Percentiles rank a stretch among this genome's conserved stretches.
phyloP scores from a whole-genome alignment of 2,888 invertebrate genomes.

The Polydrusus cervinus region DNA sequence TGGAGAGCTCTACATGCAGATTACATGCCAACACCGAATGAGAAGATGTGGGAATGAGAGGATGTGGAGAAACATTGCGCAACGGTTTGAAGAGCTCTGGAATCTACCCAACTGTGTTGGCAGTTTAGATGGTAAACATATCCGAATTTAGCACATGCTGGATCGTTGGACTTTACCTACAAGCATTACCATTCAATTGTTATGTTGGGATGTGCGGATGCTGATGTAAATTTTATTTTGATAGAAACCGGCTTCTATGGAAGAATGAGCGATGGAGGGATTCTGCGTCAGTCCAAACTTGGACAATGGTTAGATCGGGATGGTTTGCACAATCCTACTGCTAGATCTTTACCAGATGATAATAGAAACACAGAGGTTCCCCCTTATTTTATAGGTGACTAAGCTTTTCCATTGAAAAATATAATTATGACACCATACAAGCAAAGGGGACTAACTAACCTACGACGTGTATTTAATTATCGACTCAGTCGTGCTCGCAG shows the following conservation, averaged over 20 bases:
- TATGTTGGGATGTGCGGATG: constrained; percentile 61
- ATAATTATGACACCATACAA: constrained; percentile 8
- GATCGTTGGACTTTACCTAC: constrained; percentile 41
- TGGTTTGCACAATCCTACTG: neutral
- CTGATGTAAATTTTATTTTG: constrained; percentile 61
- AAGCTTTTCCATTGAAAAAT: constrained; percentile 23
- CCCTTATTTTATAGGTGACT: constrained; percentile 7
- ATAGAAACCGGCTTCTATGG: constrained; percentile 52
- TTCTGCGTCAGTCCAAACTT: constrained; percentile 35
- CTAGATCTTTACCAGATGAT: constrained; percentile 6
- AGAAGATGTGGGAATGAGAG: no score
- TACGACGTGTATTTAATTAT: constrained; percentile 21
- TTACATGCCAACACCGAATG: no score
- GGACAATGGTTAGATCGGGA: neutral
- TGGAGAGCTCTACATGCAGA: no score
- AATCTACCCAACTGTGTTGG: constrained; percentile 28
- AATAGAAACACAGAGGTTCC: constrained; percentile 11
- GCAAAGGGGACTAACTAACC: constrained; percentile 13
- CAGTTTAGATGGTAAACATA: constrained; percentile 19
- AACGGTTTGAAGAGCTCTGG: constrained; percentile 32
- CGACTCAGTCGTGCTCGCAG: constrained; percentile 17
- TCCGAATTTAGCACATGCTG: constrained; percentile 34
- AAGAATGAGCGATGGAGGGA: constrained; percentile 63
- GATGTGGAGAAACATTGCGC: constrained; percentile 40
- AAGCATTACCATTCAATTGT: constrained; percentile 58